phyloP scores from a whole-genome alignment of 2,888 invertebrate genomes.

The Pomacea canaliculata region DNA sequence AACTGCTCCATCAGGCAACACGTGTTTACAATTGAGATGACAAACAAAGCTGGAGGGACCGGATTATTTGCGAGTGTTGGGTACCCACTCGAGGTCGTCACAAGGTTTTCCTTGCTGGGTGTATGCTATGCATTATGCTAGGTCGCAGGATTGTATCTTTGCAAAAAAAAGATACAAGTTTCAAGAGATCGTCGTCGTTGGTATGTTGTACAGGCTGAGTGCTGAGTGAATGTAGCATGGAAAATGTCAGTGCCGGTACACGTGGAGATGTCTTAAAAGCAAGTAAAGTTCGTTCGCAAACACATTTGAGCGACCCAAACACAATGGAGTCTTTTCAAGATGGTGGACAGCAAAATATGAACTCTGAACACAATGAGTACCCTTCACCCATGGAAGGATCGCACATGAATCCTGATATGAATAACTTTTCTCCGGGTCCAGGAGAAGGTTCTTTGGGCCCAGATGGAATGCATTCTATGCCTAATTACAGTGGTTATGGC shows the following conservation, averaged over 20 bases:
- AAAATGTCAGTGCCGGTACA: constrained; percentile 6
- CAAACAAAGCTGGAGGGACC: constrained; percentile 30
- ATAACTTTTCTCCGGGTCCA: constrained; percentile 54
- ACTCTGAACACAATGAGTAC: constrained; percentile 57
- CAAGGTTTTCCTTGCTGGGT: constrained; percentile 44
- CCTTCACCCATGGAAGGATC: constrained; percentile 55
- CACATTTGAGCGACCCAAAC: constrained; percentile 50
- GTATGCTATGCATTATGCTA: constrained; percentile 53
- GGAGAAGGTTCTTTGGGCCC: constrained; percentile 54
- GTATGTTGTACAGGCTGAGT: neutral
- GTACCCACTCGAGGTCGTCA: constrained; percentile 27
- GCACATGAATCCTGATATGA: constrained; percentile 62
- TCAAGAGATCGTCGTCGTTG: constrained; percentile 23
- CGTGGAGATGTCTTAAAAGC: constrained; percentile 1
- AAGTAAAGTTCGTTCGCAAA: constrained; percentile 54
- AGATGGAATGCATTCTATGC: constrained; percentile 55
- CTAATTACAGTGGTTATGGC: constrained; percentile 53
- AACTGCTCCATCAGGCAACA: constrained; percentile 50
- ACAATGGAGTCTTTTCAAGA: constrained; percentile 69
- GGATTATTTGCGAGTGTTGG: constrained; percentile 29
- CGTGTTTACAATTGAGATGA: constrained; percentile 48
- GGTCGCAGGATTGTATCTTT: constrained; percentile 50
- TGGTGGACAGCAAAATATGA: constrained; percentile 65
- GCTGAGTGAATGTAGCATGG: constrained; percentile 37
- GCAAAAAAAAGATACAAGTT: constrained; percentile 46